Percentiles rank a stretch among this genome's conserved stretches.
These are phyloP conservation scores for Polydesmus complanatus DNA, from an alignment of 2,888 invertebrate genomes.

Conservation along the genomic window DNA sequence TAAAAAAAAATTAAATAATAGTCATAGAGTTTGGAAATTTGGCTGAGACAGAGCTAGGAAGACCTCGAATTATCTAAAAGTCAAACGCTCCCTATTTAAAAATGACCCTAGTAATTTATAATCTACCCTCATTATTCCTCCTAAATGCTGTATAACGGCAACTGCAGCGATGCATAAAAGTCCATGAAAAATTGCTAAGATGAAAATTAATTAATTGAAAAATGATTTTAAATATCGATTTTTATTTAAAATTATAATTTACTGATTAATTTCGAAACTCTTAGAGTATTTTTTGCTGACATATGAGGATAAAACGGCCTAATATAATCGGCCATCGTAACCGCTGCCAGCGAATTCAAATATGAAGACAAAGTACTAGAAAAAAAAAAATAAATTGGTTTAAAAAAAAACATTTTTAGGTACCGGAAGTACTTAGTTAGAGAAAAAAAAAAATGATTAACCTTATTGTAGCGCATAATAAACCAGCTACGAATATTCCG, in stretches of 20 bases:
- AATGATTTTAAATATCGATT: too few species aligned
- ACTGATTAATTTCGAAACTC: conserved; percentile 4
- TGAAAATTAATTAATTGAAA: too few species aligned
- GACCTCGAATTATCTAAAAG: background rate
- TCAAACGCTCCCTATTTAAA: background rate
- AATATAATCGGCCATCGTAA: conserved; percentile 13
- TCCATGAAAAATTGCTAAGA: background rate
- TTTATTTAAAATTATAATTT: too few species aligned
- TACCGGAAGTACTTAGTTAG: too few species aligned
- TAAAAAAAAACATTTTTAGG: too few species aligned
- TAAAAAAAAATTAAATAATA: too few species aligned
- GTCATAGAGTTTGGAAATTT: background rate
- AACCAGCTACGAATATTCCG: too few species aligned
- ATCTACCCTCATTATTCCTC: conserved; percentile 9
- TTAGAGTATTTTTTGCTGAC: conserved; percentile 3
- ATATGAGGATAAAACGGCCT: conserved; percentile 11
- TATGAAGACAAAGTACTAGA: conserved; percentile 13
- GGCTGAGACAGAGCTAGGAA: too few species aligned
- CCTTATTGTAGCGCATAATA: too few species aligned
- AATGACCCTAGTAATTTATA: background rate
- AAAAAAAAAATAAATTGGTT: too few species aligned
- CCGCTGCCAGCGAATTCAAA: conserved; percentile 10
- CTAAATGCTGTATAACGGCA: conserved; percentile 2
- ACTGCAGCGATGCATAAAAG: conserved; percentile 8
- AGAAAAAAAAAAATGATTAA: too few species aligned